phyloP scores from a whole-genome alignment of 2,797 vertebrate genomes.

The Centroberyx gerrardi region DNA sequence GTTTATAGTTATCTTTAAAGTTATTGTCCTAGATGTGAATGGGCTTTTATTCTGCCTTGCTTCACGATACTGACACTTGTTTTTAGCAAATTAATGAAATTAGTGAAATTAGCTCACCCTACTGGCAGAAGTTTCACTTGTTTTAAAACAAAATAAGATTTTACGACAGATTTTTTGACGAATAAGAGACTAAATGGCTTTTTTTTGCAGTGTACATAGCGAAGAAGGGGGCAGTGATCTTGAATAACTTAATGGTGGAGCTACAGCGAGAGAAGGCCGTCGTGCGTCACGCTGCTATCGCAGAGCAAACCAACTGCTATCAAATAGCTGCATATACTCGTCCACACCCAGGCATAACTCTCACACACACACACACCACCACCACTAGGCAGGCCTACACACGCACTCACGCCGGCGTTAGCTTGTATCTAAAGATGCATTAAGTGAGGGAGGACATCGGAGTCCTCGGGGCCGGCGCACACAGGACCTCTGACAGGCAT shows the following conservation, averaged over 20 bases:
- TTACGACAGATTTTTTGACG: too few relatives aligned
- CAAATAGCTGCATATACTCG: not conserved
- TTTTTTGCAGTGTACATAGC: not conserved
- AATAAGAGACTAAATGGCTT: not conserved
- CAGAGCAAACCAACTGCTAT: not conserved
- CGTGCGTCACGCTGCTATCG: not conserved
- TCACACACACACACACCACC: not conserved
- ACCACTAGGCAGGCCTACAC: not conserved
- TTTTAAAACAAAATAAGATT: too few relatives aligned
- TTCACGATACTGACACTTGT: too few relatives aligned
- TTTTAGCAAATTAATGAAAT: too few relatives aligned
- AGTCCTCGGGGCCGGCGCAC: not conserved
- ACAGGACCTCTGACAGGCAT: not conserved
- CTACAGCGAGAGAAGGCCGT: not conserved
- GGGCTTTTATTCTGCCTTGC: too few relatives aligned
- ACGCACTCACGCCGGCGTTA: not conserved
- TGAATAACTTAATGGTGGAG: not conserved
- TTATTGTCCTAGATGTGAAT: too few relatives aligned
- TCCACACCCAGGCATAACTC: not conserved
- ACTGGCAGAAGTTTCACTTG: too few relatives aligned
- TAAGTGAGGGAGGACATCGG: not conserved
- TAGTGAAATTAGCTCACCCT: too few relatives aligned
- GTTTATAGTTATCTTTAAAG: too few relatives aligned
- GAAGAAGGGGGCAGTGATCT: not conserved
- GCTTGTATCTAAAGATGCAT: slow-evolving; percentile 3